These are phyloP conservation scores for Echinometra lucunter DNA, from an alignment of 53 echinoderm and acorn worm species.

Conservation along the genomic window DNA sequence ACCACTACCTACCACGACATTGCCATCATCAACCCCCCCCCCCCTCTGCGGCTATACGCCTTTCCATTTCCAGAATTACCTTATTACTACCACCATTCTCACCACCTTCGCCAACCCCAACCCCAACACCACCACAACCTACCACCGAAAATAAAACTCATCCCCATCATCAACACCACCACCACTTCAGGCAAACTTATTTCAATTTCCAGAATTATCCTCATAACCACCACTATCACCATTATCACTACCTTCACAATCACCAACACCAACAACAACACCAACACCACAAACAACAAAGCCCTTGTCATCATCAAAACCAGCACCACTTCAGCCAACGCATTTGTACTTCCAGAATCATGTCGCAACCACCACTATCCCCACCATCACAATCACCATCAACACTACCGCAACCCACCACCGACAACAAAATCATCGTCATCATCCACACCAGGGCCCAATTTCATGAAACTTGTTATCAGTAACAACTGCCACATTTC, in stretches of 20 bases:
- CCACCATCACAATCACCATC: constrained; percentile 12
- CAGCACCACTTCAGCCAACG: neutral
- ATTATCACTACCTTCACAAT: neutral
- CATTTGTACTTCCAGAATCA: neutral
- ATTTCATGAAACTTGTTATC: too few species aligned
- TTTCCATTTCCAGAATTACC: too few species aligned
- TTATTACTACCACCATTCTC: too few species aligned
- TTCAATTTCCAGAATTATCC: too few species aligned
- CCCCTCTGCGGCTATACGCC: too few species aligned
- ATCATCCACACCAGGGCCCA: neutral
- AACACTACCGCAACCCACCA: neutral
- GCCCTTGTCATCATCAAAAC: neutral
- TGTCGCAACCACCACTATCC: neutral
- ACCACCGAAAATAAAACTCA: too few species aligned
- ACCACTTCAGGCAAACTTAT: too few species aligned
- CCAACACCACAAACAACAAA: neutral
- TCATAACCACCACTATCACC: neutral
- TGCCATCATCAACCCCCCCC: too few species aligned
- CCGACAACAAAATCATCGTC: neutral
- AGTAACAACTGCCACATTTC: too few species aligned
- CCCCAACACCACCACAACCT: too few species aligned
- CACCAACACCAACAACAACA: constrained; percentile 1
- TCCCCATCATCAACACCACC: neutral
- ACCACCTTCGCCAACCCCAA: too few species aligned
- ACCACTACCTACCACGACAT: neutral